Percentiles rank a stretch among this genome's conserved stretches.
phyloP scores from a whole-genome alignment of 2,888 invertebrate species.

The Slavum lentiscoides region DNA sequence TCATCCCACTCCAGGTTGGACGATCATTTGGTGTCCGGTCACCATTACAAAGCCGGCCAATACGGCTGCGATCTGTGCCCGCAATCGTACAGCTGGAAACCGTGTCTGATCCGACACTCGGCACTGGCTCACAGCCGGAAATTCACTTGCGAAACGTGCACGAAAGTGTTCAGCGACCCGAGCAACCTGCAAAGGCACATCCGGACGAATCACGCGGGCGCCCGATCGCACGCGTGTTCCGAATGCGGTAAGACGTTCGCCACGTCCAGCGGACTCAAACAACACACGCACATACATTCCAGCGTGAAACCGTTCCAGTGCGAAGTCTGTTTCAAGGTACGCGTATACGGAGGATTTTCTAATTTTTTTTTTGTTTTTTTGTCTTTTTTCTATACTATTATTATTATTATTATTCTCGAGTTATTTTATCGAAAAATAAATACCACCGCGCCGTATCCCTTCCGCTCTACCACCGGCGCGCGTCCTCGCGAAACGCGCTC shows the following conservation, averaged over 20 bases:
- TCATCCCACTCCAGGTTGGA: constrained; percentile 79
- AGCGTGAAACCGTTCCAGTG: constrained; percentile 97
- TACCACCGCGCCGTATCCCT: background rate
- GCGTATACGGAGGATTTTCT: constrained; percentile 53
- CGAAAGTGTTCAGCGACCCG: constrained; percentile 92
- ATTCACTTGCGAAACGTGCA: constrained; percentile 91
- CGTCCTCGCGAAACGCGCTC: background rate
- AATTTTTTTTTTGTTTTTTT: no score
- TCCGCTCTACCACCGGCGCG: background rate
- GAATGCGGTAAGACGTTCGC: constrained; percentile 99
- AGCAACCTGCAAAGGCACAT: constrained; percentile 96
- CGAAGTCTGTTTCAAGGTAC: constrained; percentile 90
- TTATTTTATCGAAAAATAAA: constrained; percentile 19
- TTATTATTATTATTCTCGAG: background rate
- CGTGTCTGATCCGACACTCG: constrained; percentile 79
- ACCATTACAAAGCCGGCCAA: constrained; percentile 77
- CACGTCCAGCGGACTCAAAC: constrained; percentile 95
- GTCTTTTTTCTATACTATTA: no score
- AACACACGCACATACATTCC: constrained; percentile 98
- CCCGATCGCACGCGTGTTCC: constrained; percentile 93
- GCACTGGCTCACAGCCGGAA: constrained; percentile 80
- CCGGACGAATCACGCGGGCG: constrained; percentile 92
- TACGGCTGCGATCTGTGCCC: constrained; percentile 84
- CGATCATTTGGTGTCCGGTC: constrained; percentile 76
- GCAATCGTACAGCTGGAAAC: constrained; percentile 79